Percentiles rank a stretch among this genome's conserved stretches.
These are phyloP conservation scores for Nothocercus nigrocapillus DNA, from an alignment of 2,113 vertebrate species.

Conservation along the genomic window DNA sequence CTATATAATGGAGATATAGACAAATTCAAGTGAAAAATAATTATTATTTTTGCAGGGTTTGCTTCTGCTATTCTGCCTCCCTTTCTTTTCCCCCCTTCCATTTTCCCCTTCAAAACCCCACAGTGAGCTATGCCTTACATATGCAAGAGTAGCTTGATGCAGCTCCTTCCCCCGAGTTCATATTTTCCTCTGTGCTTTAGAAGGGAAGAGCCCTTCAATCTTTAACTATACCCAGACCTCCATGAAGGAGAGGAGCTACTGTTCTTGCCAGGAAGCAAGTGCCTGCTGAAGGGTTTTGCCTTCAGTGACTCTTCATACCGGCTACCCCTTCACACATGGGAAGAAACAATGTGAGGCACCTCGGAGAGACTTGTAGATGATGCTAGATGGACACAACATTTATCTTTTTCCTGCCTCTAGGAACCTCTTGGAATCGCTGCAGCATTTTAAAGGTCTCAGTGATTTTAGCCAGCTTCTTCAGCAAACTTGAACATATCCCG, in stretches of 20 bases:
- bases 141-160: not conserved
- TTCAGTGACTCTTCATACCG: not conserved
- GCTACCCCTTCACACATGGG: not conserved
- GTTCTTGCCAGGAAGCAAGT: not conserved
- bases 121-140: not conserved
- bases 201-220: not conserved
- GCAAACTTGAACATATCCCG: not conserved
- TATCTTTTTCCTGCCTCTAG: not conserved
- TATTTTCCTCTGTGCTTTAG: not conserved
- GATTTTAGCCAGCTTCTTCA: not conserved
- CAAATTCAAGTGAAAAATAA: conserved; percentile 67
- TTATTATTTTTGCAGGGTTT: conserved; percentile 44
- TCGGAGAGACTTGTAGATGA: not conserved
- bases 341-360: not conserved
- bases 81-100: not conserved
- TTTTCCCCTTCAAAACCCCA: conserved; percentile 8
- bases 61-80: not conserved
- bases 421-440: not conserved
- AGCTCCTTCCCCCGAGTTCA: not conserved
- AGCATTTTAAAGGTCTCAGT: not conserved
- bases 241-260: not conserved
- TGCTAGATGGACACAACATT: not conserved
- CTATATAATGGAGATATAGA: conserved; percentile 49
- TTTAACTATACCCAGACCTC: not conserved
- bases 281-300: not conserved